Conservation (phyloP, 2,113 vertebrate genomes). For the Gavialis gangeticus region DNA sequence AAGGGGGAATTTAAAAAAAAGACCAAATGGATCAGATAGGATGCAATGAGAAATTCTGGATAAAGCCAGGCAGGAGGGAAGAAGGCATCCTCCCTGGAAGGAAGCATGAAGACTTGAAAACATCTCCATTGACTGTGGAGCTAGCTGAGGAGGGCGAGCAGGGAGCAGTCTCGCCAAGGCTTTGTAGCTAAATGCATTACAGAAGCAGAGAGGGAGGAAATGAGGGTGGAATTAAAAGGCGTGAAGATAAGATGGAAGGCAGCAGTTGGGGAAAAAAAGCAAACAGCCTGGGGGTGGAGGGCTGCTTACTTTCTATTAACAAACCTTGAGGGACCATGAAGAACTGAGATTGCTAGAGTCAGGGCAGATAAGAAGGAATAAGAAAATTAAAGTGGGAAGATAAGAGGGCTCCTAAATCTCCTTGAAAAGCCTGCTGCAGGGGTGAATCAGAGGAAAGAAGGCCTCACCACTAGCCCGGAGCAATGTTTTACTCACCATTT, state of each 20-base stretch:
- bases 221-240: slow-evolving; percentile 45
- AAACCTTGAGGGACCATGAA: neutral
- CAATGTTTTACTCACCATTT: neutral
- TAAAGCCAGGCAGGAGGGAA: neutral
- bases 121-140: neutral
- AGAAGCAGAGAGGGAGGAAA: slow-evolving; percentile 46
- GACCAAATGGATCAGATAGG: neutral
- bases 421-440: neutral
- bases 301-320: slow-evolving; percentile 32
- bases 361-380: slow-evolving; percentile 17
- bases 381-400: neutral
- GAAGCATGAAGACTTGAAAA: neutral
- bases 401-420: neutral
- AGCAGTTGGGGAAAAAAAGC: slow-evolving; percentile 41
- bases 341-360: neutral
- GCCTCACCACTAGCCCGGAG: neutral
- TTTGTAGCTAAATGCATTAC: slow-evolving; percentile 43
- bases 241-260: slow-evolving; percentile 41
- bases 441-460: neutral
- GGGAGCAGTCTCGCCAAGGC: slow-evolving; percentile 4
- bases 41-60: neutral
- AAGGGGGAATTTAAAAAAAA: neutral
- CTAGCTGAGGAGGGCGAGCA: neutral
- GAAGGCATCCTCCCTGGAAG: neutral
- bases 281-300: slow-evolving; percentile 11